Base-by-base conservation (phyloP, 2,888 invertebrate genomes). In the Pollenia labialis region DNA sequence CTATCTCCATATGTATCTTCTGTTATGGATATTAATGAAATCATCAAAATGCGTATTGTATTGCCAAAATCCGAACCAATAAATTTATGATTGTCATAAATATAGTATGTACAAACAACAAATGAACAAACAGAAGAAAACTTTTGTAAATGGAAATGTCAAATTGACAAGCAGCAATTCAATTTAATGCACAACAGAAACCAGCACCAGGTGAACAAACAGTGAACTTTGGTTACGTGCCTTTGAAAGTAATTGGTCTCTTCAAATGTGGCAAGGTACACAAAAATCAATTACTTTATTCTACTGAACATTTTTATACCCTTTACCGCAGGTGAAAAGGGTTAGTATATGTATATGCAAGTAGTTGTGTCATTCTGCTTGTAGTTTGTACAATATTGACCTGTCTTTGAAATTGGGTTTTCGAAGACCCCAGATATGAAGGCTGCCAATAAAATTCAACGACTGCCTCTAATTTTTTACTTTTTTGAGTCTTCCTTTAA, bases 71-170 rank as follows among this genome's bases (percentile, higher is more conserved):
- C 48, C n/a, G 6, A 32, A 52, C 58, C 54, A 75, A 10, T 60
- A 76, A 60, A 83, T 83, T 86, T 83, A 72, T 80, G 54, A 48
- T 48, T 52, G 52, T 32, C 64, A 83, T 80, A 83, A 86, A 82
- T 83, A 72, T 9, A 18, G 46, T 40, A 69, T 32, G 32, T 32
- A 32, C 6, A 32, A 32, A 32, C 32, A 32, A 12, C 44, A 76
- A 76, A 46, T 18, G 56, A 16, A 46, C 8, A 1, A 1, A 50
- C 44, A 44, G 4, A 44, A 4, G 6, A 12, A 54, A 40, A 23
- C 16, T 16, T 23, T 16, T 68, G 23, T 58, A 68, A 82, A 60
- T 68, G 52, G 75, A 75, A 69, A 68, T 80, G 52, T 76, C 75
- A 54, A 76, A 76, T 68, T 84, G 72, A 66, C 72, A 84, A 66